Percentiles rank a stretch among this genome's conserved stretches.
Evolutionary conservation across 2,888 invertebrate species (phyloP).

Genomic region (Alsophila aescularia): DNA sequence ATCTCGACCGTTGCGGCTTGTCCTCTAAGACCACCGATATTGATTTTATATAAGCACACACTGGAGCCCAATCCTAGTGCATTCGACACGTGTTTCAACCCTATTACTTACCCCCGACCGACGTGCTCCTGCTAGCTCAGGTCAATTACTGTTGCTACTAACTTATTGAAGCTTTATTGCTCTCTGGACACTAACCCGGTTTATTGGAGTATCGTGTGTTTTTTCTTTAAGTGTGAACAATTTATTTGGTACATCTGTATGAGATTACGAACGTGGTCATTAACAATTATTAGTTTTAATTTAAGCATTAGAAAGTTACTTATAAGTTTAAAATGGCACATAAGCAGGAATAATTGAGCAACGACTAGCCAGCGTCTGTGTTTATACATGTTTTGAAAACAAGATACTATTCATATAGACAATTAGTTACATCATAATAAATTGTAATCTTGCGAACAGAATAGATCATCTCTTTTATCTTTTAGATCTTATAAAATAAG

Average conservation of each 20-base stretch:
- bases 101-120: conserved; percentile 30
- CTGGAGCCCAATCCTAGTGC: conserved; percentile 46
- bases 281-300: conserved; percentile 6
- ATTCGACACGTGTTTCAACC: conserved; percentile 30
- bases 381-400: neutral
- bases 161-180: conserved; percentile 32
- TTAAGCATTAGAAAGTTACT: neutral
- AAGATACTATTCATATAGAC: neutral
- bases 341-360: neutral
- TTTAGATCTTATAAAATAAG: too few relatives aligned
- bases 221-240: conserved; percentile 17
- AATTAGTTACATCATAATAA: too few relatives aligned
- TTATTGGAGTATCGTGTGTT: conserved; percentile 25
- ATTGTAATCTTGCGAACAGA: too few relatives aligned
- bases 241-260: conserved; percentile 10
- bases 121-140: conserved; percentile 28
- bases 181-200: conserved; percentile 22
- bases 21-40: conserved; percentile 60
- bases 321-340: neutral
- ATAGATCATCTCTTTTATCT: conserved; percentile 14
- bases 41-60: conserved; percentile 59
- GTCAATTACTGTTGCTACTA: conserved; percentile 30
- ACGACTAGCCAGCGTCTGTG: neutral
- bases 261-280: neutral
- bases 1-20: conserved; percentile 55